phyloP scores from a whole-genome alignment of 2,888 invertebrate genomes.

The Phyllotreta striolata region DNA sequence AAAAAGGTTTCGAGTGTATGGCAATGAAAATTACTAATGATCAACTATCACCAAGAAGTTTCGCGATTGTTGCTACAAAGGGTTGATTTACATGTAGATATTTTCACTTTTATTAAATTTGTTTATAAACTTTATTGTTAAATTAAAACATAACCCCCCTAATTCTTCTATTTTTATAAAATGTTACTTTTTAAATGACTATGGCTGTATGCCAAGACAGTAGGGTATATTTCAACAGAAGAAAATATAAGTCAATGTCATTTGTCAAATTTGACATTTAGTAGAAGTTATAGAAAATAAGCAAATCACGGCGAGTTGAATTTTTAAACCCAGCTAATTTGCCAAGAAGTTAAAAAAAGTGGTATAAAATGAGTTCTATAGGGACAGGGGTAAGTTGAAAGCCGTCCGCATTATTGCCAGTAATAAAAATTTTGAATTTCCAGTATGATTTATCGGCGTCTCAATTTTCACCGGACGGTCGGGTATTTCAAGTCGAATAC shows the following conservation, averaged over 20 bases:
- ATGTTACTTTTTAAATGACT: no score
- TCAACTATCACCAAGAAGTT: constrained; percentile 71
- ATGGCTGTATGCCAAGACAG: no score
- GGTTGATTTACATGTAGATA: not conserved
- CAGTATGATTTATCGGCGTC: constrained; percentile 99
- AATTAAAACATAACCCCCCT: no score
- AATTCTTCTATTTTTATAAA: no score
- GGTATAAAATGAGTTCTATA: constrained; percentile 38
- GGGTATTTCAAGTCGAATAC: constrained; percentile 99
- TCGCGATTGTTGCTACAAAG: constrained; percentile 56
- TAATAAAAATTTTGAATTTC: constrained; percentile 51
- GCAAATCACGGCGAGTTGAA: constrained; percentile 16
- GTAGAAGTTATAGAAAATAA: constrained; percentile 14
- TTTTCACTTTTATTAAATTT: no score
- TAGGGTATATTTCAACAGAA: no score
- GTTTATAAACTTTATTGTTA: no score
- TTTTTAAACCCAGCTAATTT: not conserved
- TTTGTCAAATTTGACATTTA: no score
- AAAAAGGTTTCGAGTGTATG: constrained; percentile 59
- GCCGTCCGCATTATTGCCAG: not conserved
- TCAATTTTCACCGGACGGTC: constrained; percentile 98
- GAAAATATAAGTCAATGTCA: no score
- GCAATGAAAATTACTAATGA: constrained; percentile 70
- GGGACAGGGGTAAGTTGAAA: constrained; percentile 37
- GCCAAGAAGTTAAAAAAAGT: constrained; percentile 5